Evolutionary conservation across 1,140 invertebrate genomes (phyloP).

Genomic region (Drosophila paulistorum): DNA sequence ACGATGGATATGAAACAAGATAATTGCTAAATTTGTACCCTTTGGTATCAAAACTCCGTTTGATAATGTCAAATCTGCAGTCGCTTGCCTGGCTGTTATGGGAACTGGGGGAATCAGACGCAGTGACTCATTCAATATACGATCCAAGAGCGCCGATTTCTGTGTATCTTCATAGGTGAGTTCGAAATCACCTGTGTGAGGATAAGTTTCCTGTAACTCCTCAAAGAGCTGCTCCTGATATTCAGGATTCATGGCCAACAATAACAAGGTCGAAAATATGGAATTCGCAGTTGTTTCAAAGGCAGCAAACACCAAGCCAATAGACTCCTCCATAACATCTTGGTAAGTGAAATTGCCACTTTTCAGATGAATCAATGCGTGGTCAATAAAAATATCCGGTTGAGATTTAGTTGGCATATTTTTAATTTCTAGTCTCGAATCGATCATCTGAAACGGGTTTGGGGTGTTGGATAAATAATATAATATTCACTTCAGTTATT

Average conservation of each 20-base stretch:
- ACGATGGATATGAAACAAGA: slow-evolving; percentile 60
- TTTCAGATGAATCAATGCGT: slow-evolving; percentile 33
- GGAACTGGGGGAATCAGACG: slow-evolving; percentile 79
- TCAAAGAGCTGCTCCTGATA: slow-evolving; percentile 85
- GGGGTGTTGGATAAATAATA: too few species aligned
- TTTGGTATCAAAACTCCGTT: slow-evolving; percentile 55
- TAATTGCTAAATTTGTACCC: slow-evolving; percentile 39
- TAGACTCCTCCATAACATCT: slow-evolving; percentile 54
- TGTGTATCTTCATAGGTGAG: slow-evolving; percentile 84
- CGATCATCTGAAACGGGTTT: slow-evolving; percentile 9
- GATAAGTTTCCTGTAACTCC: slow-evolving; percentile 86
- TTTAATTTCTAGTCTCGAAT: slow-evolving; percentile 1
- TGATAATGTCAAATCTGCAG: slow-evolving; percentile 43
- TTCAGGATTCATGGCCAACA: slow-evolving; percentile 69
- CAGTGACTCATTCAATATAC: slow-evolving; percentile 86
- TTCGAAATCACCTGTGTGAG: slow-evolving; percentile 74
- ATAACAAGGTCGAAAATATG: slow-evolving; percentile 34
- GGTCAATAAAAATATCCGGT: slow-evolving; percentile 35
- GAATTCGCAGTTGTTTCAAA: slow-evolving; percentile 66
- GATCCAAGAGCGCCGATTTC: slow-evolving; percentile 86
- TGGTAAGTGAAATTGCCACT: slow-evolving; percentile 31
- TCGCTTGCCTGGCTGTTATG: slow-evolving; percentile 29
- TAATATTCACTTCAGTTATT: too few species aligned
- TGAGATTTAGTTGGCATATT: neutral
- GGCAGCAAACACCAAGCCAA: slow-evolving; percentile 45